Conservation (phyloP, 2,113 vertebrate genomes). For the Sorex araneus region DNA sequence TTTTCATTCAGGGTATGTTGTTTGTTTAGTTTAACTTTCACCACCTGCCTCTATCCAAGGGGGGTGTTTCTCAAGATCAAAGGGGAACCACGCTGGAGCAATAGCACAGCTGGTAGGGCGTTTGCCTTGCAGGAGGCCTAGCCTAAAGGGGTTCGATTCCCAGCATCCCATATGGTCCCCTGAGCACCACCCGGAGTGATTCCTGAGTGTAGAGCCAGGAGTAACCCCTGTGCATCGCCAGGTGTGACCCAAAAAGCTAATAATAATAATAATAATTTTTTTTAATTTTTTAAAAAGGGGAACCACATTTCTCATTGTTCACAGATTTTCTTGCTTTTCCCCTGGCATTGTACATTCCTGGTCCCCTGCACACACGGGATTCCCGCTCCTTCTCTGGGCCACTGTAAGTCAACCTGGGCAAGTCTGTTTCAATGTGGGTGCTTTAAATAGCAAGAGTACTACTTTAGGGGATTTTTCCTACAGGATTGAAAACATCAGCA, state of each 20-base stretch:
- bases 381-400: neutral
- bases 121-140: too few species aligned
- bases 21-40: conserved; percentile 26
- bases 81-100: conserved; percentile 67
- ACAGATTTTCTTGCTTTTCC: conserved; percentile 67
- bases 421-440: conserved; percentile 16
- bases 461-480: neutral
- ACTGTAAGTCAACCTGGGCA: neutral
- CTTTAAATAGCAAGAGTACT: conserved; percentile 66
- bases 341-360: conserved; percentile 56
- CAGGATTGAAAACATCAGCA: neutral
- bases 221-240: too few species aligned
- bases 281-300: too few species aligned
- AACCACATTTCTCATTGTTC: conserved; percentile 71
- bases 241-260: too few species aligned
- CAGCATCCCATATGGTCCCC: too few species aligned
- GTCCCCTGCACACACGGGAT: neutral
- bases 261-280: too few species aligned
- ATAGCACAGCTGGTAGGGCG: too few species aligned
- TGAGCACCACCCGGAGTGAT: too few species aligned
- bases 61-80: conserved; percentile 74
- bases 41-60: conserved; percentile 38
- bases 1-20: neutral
- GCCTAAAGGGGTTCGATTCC: too few species aligned
- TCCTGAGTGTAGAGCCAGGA: too few species aligned